Conservation (phyloP, 2,797 vertebrate genomes). For the Rhabdomys pumilio region DNA sequence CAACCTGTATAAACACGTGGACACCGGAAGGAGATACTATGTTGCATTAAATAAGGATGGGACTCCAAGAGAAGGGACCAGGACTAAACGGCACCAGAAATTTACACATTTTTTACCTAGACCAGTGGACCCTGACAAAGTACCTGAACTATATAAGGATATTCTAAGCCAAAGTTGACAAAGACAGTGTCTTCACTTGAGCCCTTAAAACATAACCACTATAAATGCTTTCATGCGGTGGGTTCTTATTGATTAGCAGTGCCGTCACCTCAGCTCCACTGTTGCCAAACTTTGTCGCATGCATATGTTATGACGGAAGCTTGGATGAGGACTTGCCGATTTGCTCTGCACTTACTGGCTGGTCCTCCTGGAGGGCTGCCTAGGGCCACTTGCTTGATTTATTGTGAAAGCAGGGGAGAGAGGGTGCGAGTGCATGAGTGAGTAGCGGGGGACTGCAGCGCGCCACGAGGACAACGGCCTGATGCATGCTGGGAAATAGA, state of each 20-base stretch:
- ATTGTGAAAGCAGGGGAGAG: slow-evolving; percentile 85
- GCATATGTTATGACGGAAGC: slow-evolving; percentile 92
- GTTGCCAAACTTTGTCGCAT: slow-evolving; percentile 95
- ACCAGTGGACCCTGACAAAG: slow-evolving; percentile 98
- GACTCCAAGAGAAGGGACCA: slow-evolving; percentile 95
- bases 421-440: slow-evolving; percentile 73
- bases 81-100: slow-evolving; percentile 98
- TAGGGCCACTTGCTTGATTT: slow-evolving; percentile 90
- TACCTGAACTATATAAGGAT: slow-evolving; percentile 98
- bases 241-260: slow-evolving; percentile 93
- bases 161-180: slow-evolving; percentile 98
- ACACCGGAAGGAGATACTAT: slow-evolving; percentile 96
- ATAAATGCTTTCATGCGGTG: slow-evolving; percentile 91
- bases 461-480: slow-evolving; percentile 88
- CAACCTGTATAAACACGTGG: slow-evolving; percentile 97
- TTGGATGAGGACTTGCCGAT: slow-evolving; percentile 92
- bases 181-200: slow-evolving; percentile 93
- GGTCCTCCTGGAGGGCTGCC: slow-evolving; percentile 90
- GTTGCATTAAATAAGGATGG: slow-evolving; percentile 99
- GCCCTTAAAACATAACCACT: slow-evolving; percentile 94
- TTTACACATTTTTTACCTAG: slow-evolving; percentile 99
- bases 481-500: slow-evolving; percentile 93
- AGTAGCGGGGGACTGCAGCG: slow-evolving; percentile 70
- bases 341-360: slow-evolving; percentile 91
- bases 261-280: slow-evolving; percentile 93